Evolutionary conservation across 2,797 vertebrate genomes (phyloP).

Genomic region (Spatula versicolor): DNA sequence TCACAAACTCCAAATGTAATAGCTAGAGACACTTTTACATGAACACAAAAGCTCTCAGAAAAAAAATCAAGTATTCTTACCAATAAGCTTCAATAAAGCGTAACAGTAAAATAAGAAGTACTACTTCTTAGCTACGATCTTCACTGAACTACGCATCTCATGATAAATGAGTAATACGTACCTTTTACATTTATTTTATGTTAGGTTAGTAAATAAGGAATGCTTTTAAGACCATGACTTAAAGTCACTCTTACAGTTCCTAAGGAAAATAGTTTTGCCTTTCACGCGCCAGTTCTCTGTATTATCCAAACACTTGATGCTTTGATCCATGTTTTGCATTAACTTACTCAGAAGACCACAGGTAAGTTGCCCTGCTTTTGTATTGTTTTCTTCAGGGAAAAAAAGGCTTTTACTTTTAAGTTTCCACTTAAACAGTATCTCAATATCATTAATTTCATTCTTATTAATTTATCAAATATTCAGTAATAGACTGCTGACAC

Average conservation of each 20-base stretch:
- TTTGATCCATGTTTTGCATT: background rate
- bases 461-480: background rate
- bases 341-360: background rate
- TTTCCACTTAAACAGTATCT: background rate
- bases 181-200: background rate
- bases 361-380: accelerated
- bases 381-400: background rate
- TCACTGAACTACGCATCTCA: background rate
- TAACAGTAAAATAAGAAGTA: background rate
- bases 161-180: background rate
- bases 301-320: background rate
- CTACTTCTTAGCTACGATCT: background rate
- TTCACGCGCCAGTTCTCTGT: background rate
- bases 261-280: background rate
- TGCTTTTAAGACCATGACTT: background rate
- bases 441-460: background rate
- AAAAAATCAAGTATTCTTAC: background rate
- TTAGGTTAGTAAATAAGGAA: background rate
- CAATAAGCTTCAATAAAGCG: background rate
- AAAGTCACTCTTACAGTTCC: background rate
- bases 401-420: background rate
- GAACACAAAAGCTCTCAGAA: background rate
- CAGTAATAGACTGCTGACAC: constrained; percentile 59
- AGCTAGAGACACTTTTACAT: background rate
- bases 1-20: background rate